These are phyloP conservation scores for Drosophila nikananu DNA, from an alignment of 1,140 invertebrate genomes.

Conservation along the genomic window DNA sequence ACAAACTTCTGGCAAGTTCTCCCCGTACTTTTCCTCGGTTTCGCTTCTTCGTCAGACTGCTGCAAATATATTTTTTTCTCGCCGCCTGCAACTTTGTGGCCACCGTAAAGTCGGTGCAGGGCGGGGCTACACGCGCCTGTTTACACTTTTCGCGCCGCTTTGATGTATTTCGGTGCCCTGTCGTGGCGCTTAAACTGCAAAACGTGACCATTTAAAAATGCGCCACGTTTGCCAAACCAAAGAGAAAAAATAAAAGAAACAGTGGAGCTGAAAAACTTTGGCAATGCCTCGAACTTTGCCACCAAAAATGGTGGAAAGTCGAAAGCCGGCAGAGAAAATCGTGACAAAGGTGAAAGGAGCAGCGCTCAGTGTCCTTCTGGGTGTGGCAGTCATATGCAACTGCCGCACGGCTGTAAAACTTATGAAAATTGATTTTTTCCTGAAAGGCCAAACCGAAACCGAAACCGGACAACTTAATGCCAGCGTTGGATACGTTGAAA, in stretches of 20 bases:
- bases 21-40: slow-evolving; percentile 38
- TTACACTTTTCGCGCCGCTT: slow-evolving; percentile 79
- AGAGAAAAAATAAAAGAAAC: background rate
- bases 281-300: slow-evolving; percentile 43
- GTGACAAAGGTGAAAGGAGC: slow-evolving; percentile 76
- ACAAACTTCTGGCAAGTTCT: slow-evolving; percentile 78
- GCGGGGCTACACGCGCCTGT: slow-evolving; percentile 65
- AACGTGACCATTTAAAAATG: slow-evolving; percentile 84
- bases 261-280: slow-evolving; percentile 58
- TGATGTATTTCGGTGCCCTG: slow-evolving; percentile 68
- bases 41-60: slow-evolving; percentile 25
- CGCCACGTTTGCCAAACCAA: slow-evolving; percentile 68
- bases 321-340: slow-evolving; percentile 42
- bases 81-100: slow-evolving; percentile 73
- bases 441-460: slow-evolving; percentile 62
- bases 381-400: slow-evolving; percentile 73
- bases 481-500: slow-evolving; percentile 12
- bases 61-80: slow-evolving; percentile 60
- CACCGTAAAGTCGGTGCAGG: slow-evolving; percentile 29
- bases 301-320: slow-evolving; percentile 26
- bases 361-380: slow-evolving; percentile 9
- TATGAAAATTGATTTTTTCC: slow-evolving; percentile 78
- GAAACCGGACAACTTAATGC: slow-evolving; percentile 70
- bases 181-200: slow-evolving; percentile 75
- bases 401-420: slow-evolving; percentile 69